Conservation (phyloP, 1,140 invertebrate genomes). For the Scaptodrosophila lebanonensis region DNA sequence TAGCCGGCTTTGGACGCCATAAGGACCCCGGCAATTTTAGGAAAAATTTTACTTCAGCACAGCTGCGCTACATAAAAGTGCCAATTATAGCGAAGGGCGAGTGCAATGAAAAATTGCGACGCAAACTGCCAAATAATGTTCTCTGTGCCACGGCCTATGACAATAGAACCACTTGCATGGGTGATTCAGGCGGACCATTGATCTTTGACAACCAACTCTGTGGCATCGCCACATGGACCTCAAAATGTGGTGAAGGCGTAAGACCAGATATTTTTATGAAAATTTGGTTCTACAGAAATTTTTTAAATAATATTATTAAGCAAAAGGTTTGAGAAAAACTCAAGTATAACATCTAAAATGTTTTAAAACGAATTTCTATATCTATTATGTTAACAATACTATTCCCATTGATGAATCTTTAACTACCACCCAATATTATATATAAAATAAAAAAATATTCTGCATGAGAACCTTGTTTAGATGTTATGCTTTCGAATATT, state of each 20-base stretch:
- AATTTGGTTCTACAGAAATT: constrained; percentile 22
- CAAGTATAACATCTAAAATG: too few relatives aligned
- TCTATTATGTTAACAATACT: too few relatives aligned
- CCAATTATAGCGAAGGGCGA: not conserved
- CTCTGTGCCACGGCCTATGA: constrained; percentile 30
- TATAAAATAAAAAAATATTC: too few relatives aligned
- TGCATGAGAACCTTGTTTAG: too few relatives aligned
- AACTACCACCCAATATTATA: too few relatives aligned
- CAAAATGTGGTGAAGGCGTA: constrained; percentile 10
- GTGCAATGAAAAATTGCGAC: constrained; percentile 10
- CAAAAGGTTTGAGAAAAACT: constrained; percentile 6
- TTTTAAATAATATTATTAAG: constrained; percentile 14
- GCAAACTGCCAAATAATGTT: constrained; percentile 20
- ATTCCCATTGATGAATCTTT: too few relatives aligned
- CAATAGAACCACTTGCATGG: constrained; percentile 18
- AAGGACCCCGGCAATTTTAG: not conserved
- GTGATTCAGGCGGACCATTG: constrained; percentile 42
- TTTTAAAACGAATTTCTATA: too few relatives aligned
- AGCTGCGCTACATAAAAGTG: constrained; percentile 1
- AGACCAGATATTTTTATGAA: constrained; percentile 42
- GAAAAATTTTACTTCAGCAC: too few relatives aligned
- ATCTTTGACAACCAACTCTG: constrained; percentile 24
- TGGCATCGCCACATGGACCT: constrained; percentile 34
- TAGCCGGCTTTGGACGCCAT: constrained; percentile 27
- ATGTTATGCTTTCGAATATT: too few relatives aligned